A percentile compares a stretch with the other conserved stretches of the same genome.
These are phyloP conservation scores for Campoletis raptor DNA, from an alignment of 2,888 invertebrate genomes.

Conservation along the genomic window DNA sequence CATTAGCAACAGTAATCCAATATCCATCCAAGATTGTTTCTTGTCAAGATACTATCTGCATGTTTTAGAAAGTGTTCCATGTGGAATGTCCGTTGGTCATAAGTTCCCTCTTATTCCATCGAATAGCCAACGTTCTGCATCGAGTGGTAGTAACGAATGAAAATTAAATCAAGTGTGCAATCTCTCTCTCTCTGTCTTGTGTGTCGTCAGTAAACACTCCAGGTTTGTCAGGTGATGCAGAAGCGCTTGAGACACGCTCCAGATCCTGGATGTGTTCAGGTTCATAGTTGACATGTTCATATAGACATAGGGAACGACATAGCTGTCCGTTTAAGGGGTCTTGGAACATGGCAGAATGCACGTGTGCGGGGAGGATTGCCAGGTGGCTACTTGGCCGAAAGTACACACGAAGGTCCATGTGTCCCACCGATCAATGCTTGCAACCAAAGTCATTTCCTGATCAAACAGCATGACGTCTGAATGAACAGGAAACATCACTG, in stretches of 20 bases:
- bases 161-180: slow-evolving; percentile 16
- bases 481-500: slow-evolving; percentile 33
- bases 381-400: background rate
- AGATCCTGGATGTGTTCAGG: slow-evolving; percentile 37
- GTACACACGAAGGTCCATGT: slow-evolving; percentile 21
- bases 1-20: background rate
- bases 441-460: slow-evolving; percentile 72
- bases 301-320: slow-evolving; percentile 19
- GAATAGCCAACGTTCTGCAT: background rate
- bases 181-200: background rate
- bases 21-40: background rate
- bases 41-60: background rate
- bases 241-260: slow-evolving; percentile 34
- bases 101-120: background rate
- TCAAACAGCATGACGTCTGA: slow-evolving; percentile 67
- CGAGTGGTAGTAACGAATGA: background rate
- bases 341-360: background rate
- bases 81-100: background rate
- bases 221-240: background rate
- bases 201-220: slow-evolving; percentile 25
- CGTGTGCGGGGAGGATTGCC: background rate
- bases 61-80: background rate
- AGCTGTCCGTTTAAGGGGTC: background rate
- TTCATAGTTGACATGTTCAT: slow-evolving; percentile 34
- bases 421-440: slow-evolving; percentile 63